A percentile compares a stretch with the other conserved stretches of the same genome.
phyloP scores from a whole-genome alignment of 2,888 invertebrate species.

The Neocrepidodera transversa region DNA sequence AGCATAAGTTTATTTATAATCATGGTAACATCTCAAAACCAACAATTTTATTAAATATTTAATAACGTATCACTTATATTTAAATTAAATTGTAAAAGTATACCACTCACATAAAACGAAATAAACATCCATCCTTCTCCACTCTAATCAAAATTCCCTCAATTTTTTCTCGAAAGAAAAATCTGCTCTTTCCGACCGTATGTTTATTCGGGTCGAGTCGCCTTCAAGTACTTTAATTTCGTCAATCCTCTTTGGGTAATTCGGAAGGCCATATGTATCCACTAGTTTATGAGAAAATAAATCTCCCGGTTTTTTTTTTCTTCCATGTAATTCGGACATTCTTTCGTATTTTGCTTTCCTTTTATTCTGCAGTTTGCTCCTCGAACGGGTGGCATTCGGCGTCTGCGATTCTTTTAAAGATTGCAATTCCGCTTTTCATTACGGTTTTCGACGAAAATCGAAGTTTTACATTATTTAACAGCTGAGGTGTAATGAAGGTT shows the following conservation, averaged over 20 bases:
- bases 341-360: conserved; percentile 22
- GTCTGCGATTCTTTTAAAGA: background rate
- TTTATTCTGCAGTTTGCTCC: background rate
- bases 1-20: no score
- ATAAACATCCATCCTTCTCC: background rate
- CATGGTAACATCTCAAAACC: no score
- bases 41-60: no score
- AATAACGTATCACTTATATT: no score
- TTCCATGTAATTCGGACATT: conserved; percentile 21
- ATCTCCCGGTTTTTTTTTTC: conserved; percentile 46
- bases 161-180: conserved; percentile 22
- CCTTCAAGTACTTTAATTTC: conserved; percentile 53
- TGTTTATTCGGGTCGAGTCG: conserved; percentile 39
- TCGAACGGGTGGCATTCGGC: background rate
- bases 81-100: no score
- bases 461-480: no score
- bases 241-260: conserved; percentile 56
- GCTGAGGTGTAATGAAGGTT: no score
- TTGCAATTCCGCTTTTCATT: conserved; percentile 7
- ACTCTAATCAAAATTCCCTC: conserved; percentile 13
- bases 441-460: no score
- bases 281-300: conserved; percentile 53
- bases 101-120: no score
- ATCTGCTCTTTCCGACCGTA: conserved; percentile 47
- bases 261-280: conserved; percentile 49